phyloP scores from a whole-genome alignment of 1,140 invertebrate genomes.

The Panonychus citri region DNA sequence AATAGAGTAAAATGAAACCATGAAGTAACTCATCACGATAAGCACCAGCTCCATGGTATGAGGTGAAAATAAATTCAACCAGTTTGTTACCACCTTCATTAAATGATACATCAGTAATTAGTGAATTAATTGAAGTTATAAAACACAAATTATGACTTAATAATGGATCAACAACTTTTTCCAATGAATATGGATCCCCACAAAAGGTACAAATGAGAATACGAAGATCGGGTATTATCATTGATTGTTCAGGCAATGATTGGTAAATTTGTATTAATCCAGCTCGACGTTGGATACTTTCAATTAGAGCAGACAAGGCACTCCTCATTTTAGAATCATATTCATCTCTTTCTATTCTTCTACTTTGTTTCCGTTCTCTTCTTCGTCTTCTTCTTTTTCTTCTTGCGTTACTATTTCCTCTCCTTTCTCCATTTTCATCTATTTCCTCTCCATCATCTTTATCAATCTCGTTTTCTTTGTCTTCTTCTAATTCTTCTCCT shows the following conservation, averaged over 20 bases:
- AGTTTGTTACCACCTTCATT: constrained; percentile 48
- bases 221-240: constrained; percentile 36
- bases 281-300: constrained; percentile 42
- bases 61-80: constrained; percentile 78
- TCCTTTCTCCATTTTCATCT: too few relatives aligned
- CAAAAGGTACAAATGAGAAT: constrained; percentile 94
- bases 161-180: constrained; percentile 65
- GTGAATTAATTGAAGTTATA: constrained; percentile 50
- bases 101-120: constrained; percentile 69
- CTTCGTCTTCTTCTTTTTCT: too few relatives aligned
- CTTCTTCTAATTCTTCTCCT: too few relatives aligned
- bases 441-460: too few relatives aligned
- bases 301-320: constrained; percentile 44
- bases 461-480: too few relatives aligned
- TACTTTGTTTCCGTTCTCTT: too few relatives aligned
- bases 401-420: constrained; percentile 26
- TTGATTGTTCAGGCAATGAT: constrained; percentile 42
- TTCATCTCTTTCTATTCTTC: too few relatives aligned
- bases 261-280: constrained; percentile 35
- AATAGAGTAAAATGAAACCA: constrained; percentile 87
- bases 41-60: constrained; percentile 78
- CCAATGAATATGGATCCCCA: constrained; percentile 74
- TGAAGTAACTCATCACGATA: constrained; percentile 79
- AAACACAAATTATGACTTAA: constrained; percentile 65
- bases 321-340: constrained; percentile 44